Conservation (phyloP, 1,140 invertebrate species). For the Drosophila lini region DNA sequence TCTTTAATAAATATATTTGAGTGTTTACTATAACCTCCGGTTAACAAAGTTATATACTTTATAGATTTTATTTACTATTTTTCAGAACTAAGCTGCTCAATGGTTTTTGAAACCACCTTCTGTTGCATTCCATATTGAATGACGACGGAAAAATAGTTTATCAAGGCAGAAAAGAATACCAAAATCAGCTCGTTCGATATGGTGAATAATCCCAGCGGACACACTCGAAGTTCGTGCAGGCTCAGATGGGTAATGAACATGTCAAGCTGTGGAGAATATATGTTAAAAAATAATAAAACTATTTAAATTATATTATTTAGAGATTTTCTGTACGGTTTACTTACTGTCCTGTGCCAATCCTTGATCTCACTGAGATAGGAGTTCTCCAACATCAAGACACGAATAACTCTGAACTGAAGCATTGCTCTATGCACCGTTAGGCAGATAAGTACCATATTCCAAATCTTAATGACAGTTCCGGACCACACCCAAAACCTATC, state of each 20-base stretch:
- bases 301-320: no score
- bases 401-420: neutral
- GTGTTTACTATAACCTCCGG: no score
- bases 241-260: neutral
- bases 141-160: neutral
- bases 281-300: neutral
- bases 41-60: no score
- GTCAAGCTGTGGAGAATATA: neutral
- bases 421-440: neutral
- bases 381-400: neutral
- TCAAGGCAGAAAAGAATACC: neutral
- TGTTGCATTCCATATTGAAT: conserved; percentile 4
- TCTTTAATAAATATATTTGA: no score
- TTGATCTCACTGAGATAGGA: neutral
- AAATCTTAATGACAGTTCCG: neutral
- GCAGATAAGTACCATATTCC: neutral
- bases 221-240: neutral
- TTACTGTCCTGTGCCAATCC: conserved; percentile 2
- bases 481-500: neutral
- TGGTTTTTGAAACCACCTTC: neutral
- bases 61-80: neutral
- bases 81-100: neutral
- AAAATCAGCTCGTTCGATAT: neutral
- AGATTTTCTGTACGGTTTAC: neutral
- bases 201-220: neutral